Evolutionary conservation across 2,113 vertebrate species (phyloP).

Genomic region (Eidolon helvum): DNA sequence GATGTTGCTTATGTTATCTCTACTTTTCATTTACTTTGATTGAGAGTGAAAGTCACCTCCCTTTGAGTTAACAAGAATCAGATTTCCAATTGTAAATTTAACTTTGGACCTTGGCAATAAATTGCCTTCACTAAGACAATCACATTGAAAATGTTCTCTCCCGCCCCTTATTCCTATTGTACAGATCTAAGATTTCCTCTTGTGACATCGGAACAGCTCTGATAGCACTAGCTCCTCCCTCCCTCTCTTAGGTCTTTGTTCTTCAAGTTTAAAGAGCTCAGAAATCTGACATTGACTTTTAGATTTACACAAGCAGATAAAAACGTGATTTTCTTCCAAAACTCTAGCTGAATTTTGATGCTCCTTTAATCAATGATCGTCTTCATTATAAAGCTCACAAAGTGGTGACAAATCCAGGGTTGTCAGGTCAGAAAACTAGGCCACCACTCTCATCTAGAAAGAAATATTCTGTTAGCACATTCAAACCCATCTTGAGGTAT

Average conservation of each 20-base stretch:
- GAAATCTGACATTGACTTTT: neutral
- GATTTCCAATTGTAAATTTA: conserved; percentile 62
- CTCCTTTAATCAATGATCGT: neutral
- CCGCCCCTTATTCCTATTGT: conserved; percentile 23
- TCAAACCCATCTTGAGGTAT: neutral
- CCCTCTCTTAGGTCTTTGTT: conserved; percentile 57
- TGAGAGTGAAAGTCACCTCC: neutral
- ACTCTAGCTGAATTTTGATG: neutral
- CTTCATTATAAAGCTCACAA: neutral
- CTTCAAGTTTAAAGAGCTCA: conserved; percentile 41
- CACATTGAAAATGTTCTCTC: conserved; percentile 51
- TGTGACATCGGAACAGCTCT: neutral
- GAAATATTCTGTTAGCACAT: neutral
- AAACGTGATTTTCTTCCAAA: conserved; percentile 39
- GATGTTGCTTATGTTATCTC: neutral
- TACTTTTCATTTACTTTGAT: neutral
- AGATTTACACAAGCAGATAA: neutral
- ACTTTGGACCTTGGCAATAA: conserved; percentile 53
- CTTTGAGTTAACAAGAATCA: conserved; percentile 48
- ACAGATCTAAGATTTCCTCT: conserved; percentile 63
- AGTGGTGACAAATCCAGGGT: neutral
- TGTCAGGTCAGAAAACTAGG: neutral
- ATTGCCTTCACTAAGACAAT: conserved; percentile 61
- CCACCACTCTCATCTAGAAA: neutral
- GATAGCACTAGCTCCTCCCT: conserved; percentile 59